phyloP scores from a whole-genome alignment of 2,888 invertebrate genomes.

The Caenorhabditis sp. region DNA sequence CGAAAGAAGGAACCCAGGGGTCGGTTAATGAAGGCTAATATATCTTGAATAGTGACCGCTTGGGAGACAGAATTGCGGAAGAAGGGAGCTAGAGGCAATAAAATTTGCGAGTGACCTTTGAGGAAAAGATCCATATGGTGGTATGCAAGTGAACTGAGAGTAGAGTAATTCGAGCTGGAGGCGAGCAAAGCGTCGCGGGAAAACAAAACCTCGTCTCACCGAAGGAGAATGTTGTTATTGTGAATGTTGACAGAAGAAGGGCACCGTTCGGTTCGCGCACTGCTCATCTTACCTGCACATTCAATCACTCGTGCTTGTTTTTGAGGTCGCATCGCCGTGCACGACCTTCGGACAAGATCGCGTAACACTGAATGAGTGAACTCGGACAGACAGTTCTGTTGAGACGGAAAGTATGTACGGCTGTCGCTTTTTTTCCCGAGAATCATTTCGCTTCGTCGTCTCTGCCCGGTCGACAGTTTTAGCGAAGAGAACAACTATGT shows the following conservation, averaged over 20 bases:
- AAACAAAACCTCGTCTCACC: constrained; percentile 2
- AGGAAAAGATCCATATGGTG: constrained; percentile 47
- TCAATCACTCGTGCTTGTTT: constrained; percentile 57
- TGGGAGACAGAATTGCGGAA: not conserved
- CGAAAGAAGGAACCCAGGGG: constrained; percentile 3
- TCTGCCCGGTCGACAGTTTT: constrained; percentile 19
- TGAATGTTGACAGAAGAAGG: constrained; percentile 60
- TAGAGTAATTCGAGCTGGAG: constrained; percentile 56
- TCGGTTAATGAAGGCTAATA: constrained; percentile 53
- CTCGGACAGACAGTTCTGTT: constrained; percentile 10
- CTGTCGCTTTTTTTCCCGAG: constrained; percentile 40
- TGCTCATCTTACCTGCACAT: constrained; percentile 61
- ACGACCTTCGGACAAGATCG: constrained; percentile 40
- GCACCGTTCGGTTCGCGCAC: constrained; percentile 47
- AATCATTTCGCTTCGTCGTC: constrained; percentile 14
- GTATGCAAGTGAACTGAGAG: constrained; percentile 7
- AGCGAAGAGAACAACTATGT: constrained; percentile 31
- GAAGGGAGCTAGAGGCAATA: constrained; percentile 27
- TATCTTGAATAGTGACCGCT: constrained; percentile 34
- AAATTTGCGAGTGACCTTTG: constrained; percentile 49
- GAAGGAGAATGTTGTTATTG: constrained; percentile 50
- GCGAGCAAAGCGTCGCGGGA: constrained; percentile 28
- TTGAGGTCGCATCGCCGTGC: constrained; percentile 32
- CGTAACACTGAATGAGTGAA: constrained; percentile 32
- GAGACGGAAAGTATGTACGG: constrained; percentile 25